Percentiles rank a stretch among this genome's conserved stretches.
phyloP scores from a whole-genome alignment of 2,797 vertebrate species.

The Nyctibius grandis region DNA sequence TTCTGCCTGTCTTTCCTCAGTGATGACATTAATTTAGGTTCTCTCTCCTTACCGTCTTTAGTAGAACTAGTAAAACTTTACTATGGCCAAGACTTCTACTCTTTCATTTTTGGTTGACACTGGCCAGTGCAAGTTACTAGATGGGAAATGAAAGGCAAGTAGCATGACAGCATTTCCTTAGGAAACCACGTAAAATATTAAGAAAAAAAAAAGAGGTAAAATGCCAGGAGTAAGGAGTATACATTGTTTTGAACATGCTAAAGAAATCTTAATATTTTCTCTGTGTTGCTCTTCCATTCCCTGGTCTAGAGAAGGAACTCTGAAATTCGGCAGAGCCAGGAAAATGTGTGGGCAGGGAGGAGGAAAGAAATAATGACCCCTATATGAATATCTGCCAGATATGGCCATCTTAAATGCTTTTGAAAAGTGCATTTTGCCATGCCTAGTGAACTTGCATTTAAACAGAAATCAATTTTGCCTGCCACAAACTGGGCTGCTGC shows the following conservation, averaged over 20 bases:
- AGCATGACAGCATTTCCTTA: neutral
- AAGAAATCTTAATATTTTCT: neutral
- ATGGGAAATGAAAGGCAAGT: neutral
- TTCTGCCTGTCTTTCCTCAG: neutral
- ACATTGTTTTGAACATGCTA: neutral
- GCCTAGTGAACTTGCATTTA: neutral
- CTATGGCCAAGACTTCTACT: neutral
- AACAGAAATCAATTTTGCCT: neutral
- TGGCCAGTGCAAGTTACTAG: neutral
- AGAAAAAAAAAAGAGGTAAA: neutral
- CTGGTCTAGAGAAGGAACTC: neutral
- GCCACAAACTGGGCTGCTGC: neutral
- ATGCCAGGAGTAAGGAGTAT: neutral
- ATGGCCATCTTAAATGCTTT: neutral
- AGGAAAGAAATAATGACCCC: neutral
- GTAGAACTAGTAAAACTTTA: neutral
- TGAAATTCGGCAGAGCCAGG: neutral
- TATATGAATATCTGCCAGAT: neutral
- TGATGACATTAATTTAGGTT: neutral
- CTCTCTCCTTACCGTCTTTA: neutral
- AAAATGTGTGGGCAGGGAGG: neutral
- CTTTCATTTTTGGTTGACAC: neutral
- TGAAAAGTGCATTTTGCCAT: neutral
- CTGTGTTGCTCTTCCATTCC: neutral
- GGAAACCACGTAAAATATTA: neutral